Evolutionary conservation across 2,888 invertebrate genomes (phyloP).

Genomic region (Phanerotoma sp.): DNA sequence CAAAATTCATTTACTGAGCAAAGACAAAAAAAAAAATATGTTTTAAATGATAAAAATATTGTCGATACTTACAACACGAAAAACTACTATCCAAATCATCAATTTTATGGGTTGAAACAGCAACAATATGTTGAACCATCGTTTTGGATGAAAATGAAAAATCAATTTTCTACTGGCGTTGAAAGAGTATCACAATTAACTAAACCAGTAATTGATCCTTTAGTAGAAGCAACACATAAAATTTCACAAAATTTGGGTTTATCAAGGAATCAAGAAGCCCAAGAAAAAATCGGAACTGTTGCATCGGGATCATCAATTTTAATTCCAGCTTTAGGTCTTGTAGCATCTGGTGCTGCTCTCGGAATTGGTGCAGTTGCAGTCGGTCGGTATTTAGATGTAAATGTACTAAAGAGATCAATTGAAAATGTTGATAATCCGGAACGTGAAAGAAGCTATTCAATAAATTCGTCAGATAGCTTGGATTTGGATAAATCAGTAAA

Average conservation of each 20-base stretch:
- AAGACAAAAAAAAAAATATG: slow-evolving; percentile 53
- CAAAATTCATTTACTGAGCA: slow-evolving; percentile 46
- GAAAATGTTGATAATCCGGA: slow-evolving; percentile 62
- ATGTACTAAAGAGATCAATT: slow-evolving; percentile 62
- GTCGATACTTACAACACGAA: slow-evolving; percentile 49
- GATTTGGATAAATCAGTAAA: too few species aligned
- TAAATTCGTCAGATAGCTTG: background rate
- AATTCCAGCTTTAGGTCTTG: slow-evolving; percentile 71
- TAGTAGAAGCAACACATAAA: slow-evolving; percentile 78
- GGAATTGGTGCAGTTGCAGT: slow-evolving; percentile 81
- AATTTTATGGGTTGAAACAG: slow-evolving; percentile 62
- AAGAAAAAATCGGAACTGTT: slow-evolving; percentile 68
- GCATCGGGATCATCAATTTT: slow-evolving; percentile 68
- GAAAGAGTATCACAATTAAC: slow-evolving; percentile 70
- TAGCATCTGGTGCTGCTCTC: slow-evolving; percentile 80
- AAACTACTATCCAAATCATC: slow-evolving; percentile 51
- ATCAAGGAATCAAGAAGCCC: slow-evolving; percentile 59
- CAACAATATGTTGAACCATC: slow-evolving; percentile 64
- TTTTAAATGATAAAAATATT: slow-evolving; percentile 49
- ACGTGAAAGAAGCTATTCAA: slow-evolving; percentile 44
- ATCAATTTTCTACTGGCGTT: slow-evolving; percentile 71
- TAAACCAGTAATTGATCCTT: slow-evolving; percentile 67
- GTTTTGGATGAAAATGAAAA: slow-evolving; percentile 73
- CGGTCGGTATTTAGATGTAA: slow-evolving; percentile 69
- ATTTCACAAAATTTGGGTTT: slow-evolving; percentile 76